phyloP scores from a whole-genome alignment of 2,888 invertebrate species.

The Eupithecia tripunctaria region DNA sequence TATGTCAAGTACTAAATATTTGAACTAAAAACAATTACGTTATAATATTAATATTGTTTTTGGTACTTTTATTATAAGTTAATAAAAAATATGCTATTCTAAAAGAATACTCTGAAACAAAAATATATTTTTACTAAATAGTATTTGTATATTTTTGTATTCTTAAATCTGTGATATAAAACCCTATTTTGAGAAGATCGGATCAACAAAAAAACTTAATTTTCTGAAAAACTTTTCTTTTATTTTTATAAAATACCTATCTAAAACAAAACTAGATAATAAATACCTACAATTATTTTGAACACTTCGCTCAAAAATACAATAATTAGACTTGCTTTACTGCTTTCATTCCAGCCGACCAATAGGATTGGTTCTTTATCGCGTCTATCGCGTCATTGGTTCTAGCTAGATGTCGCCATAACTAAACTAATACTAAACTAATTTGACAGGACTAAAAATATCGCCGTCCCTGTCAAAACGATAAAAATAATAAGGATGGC shows the following conservation, averaged over 20 bases:
- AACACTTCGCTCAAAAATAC: not conserved
- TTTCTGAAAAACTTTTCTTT: slow-evolving; percentile 41
- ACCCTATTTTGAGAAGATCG: slow-evolving; percentile 43
- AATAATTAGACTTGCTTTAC: not conserved
- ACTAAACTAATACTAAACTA: too few relatives aligned
- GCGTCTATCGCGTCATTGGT: too few relatives aligned
- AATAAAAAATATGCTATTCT: not conserved
- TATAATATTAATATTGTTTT: not conserved
- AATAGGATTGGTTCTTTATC: too few relatives aligned
- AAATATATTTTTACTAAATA: not conserved
- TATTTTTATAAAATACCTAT: slow-evolving; percentile 32
- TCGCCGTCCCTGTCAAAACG: too few relatives aligned
- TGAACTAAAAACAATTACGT: not conserved
- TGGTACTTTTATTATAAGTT: not conserved
- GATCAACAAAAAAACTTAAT: slow-evolving; percentile 45
- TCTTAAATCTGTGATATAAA: slow-evolving; percentile 24
- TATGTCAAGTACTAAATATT: not conserved
- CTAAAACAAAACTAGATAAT: not conserved
- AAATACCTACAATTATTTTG: slow-evolving; percentile 1
- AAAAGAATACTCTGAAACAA: not conserved
- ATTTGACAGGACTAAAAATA: too few relatives aligned
- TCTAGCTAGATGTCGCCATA: too few relatives aligned
- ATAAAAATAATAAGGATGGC: too few relatives aligned
- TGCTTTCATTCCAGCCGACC: too few relatives aligned
- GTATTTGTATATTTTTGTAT: slow-evolving; percentile 14